phyloP scores from a whole-genome alignment of 2,888 invertebrate species.

The Chloroclysta siterata region DNA sequence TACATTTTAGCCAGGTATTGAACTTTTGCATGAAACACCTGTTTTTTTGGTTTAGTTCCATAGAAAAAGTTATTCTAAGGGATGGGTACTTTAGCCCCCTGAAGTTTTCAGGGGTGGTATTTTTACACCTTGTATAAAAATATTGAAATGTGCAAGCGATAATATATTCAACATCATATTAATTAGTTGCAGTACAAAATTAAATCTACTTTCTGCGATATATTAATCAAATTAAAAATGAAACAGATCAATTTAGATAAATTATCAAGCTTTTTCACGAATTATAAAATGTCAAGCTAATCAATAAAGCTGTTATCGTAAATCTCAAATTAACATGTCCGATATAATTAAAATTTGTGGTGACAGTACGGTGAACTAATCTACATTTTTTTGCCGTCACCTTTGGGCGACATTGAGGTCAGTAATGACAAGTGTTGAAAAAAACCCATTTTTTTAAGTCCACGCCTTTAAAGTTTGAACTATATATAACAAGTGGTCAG shows the following conservation, averaged over 20 bases:
- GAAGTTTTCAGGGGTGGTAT: too few relatives aligned
- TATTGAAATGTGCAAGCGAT: too few relatives aligned
- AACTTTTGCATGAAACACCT: too few relatives aligned
- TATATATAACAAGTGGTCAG: slow-evolving; percentile 23
- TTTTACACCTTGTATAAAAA: too few relatives aligned
- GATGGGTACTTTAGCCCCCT: too few relatives aligned
- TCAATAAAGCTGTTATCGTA: slow-evolving; percentile 35
- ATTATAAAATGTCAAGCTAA: slow-evolving; percentile 40
- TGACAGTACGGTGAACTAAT: slow-evolving; percentile 51
- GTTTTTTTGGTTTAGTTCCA: too few relatives aligned
- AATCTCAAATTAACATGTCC: slow-evolving; percentile 14
- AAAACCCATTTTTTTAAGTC: slow-evolving; percentile 32
- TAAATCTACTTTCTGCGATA: too few relatives aligned
- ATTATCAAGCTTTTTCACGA: not conserved
- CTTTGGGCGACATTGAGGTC: slow-evolving; percentile 69
- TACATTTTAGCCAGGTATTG: too few relatives aligned
- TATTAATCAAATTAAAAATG: not conserved
- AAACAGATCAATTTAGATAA: not conserved
- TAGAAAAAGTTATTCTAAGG: too few relatives aligned
- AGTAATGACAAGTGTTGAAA: slow-evolving; percentile 32
- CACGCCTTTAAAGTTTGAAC: slow-evolving; percentile 25
- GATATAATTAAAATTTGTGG: slow-evolving; percentile 41
- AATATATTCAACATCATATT: not conserved
- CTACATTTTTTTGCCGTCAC: slow-evolving; percentile 58
- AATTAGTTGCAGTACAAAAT: not conserved